Conservation (phyloP, 2,888 invertebrate genomes). For the Tenthredo notha region DNA sequence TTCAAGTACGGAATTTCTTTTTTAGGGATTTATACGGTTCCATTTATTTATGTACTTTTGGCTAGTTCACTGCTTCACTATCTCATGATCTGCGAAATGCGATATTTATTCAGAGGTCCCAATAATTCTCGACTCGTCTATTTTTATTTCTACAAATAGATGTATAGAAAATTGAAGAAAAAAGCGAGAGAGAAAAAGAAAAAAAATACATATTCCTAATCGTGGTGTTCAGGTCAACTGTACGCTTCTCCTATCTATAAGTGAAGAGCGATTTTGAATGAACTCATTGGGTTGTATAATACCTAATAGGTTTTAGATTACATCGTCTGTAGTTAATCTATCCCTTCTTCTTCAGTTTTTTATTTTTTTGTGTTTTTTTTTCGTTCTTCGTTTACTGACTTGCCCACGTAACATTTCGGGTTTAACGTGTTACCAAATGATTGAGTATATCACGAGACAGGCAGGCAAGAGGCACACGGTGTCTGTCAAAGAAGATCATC, state of each 20-base stretch:
- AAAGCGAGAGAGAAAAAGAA: too few species aligned
- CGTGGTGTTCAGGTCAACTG: not conserved
- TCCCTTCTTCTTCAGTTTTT: too few species aligned
- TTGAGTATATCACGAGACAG: not conserved
- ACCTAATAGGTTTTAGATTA: slow-evolving; percentile 20
- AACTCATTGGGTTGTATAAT: not conserved
- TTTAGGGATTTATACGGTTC: not conserved
- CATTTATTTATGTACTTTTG: slow-evolving; percentile 9
- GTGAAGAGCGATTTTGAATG: not conserved
- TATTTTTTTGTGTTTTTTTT: not conserved
- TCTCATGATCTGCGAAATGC: not conserved
- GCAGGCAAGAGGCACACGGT: not conserved
- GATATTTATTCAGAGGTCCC: not conserved
- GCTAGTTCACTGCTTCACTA: slow-evolving; percentile 21
- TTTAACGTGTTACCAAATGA: not conserved
- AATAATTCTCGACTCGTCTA: not conserved
- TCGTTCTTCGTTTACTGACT: not conserved
- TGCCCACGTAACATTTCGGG: not conserved
- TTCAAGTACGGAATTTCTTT: not conserved
- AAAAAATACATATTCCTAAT: not conserved
- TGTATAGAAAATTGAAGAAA: not conserved
- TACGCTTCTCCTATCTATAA: not conserved
- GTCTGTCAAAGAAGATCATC: slow-evolving; percentile 29
- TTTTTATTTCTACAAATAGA: slow-evolving; percentile 31
- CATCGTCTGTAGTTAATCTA: not conserved